phyloP scores from a whole-genome alignment of 1,140 invertebrate genomes.

The Pteromalus puparum region DNA sequence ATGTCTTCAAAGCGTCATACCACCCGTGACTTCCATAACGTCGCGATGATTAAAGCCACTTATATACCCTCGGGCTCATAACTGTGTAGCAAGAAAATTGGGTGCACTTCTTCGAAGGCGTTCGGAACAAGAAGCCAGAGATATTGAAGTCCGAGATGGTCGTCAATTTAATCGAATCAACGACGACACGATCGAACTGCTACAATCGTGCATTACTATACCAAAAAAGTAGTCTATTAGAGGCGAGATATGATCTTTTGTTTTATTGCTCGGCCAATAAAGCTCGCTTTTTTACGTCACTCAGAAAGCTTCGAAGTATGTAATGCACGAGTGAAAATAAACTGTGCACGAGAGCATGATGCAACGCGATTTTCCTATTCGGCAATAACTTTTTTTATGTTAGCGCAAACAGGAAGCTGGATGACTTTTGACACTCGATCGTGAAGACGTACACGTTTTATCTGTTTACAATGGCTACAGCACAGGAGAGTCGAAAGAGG shows the following conservation, averaged over 20 bases:
- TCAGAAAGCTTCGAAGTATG: no score
- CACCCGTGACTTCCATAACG: not conserved
- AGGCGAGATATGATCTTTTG: not conserved
- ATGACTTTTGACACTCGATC: no score
- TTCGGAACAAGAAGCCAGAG: not conserved
- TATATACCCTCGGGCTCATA: not conserved
- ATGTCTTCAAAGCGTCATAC: not conserved
- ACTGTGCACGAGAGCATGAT: no score
- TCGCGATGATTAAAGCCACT: not conserved
- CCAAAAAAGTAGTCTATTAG: constrained; percentile 22
- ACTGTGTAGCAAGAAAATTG: constrained; percentile 10
- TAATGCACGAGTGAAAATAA: no score
- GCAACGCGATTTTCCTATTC: no score
- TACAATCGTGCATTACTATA: not conserved
- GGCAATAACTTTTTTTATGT: no score
- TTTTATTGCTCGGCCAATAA: not conserved
- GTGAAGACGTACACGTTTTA: no score
- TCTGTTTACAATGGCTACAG: no score
- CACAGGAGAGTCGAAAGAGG: no score
- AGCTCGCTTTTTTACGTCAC: not conserved
- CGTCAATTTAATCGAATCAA: constrained; percentile 38
- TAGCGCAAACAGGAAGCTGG: no score
- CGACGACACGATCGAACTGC: constrained; percentile 34
- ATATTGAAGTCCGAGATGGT: not conserved
- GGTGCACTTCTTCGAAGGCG: constrained; percentile 26